Base-by-base conservation (phyloP, 2,113 vertebrate genomes). In the Zosterops borbonicus region DNA sequence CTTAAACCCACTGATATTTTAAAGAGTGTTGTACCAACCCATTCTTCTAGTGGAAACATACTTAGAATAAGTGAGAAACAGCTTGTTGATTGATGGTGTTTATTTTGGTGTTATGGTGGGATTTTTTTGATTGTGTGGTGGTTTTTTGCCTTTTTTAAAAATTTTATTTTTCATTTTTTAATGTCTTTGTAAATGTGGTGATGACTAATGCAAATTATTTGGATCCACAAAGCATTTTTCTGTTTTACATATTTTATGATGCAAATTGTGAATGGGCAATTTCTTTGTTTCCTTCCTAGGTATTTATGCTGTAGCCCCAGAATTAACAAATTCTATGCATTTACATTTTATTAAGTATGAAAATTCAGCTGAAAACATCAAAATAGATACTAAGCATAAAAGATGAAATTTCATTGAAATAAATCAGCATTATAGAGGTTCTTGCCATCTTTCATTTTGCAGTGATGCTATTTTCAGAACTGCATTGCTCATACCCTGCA, bases 401-500 rank as follows among this genome's bases (percentile, higher is more conserved):
- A 90, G 31, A 65, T 1, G 1, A 91, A 78, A 86, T 92, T 95
- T 88, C 89, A 96, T 75, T 94, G 87, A 94, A 92, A 82, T 78
- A 94, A 91, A 77, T 92, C 91, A 95, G 27, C 58, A 47, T 91
- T 87, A 25, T 94, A 85, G 76, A 87, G 53, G 24, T 95, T 94
- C 83, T 95, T 97, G 75, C 91, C 86, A 93, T 94, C 67, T 93
- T 90, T 96, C 89, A 84, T 96, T 87, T 97, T 96, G 94, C 93
- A 96, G 77, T 95, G 81, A 85, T 97, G 88, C 94, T 97, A 94
- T 97, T 95, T 97, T 95, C 90, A 95, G 95, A 96, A 78, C 89
- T 91, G 92, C 56, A 95, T 96, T 93, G 93, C 95, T 96, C 95
- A 97, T 95, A 96, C 94, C 80, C 95, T 96, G 92, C 85, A 90